Evolutionary conservation across 37 sponge, comb jelly and placozoan species (phyloP), one percentile per base, ranked within the genome.

Genomic region (Beroe ovata): DNA sequence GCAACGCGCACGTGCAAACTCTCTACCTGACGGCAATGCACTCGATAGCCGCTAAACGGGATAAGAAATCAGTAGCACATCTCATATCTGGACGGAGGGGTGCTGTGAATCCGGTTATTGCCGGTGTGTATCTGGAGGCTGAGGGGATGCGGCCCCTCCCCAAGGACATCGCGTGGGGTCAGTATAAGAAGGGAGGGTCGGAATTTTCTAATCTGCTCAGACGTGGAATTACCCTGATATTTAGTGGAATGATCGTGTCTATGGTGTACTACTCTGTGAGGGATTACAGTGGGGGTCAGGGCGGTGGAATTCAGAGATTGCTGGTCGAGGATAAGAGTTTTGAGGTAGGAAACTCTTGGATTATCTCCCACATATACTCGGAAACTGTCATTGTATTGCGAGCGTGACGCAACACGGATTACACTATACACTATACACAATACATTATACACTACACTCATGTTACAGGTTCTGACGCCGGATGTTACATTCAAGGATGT

Each of bases 401-500:
- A n/a, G n/a, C n/a, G n/a, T n/a, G n/a, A n/a, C n/a, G n/a, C n/a
- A n/a, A n/a, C n/a, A n/a, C n/a, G n/a, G n/a, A n/a, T n/a, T n/a
- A n/a, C n/a, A n/a, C n/a, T n/a, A n/a, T n/a, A n/a, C n/a, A n/a
- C n/a, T n/a, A n/a, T n/a, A n/a, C n/a, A n/a, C n/a, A n/a, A n/a
- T n/a, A n/a, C n/a, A n/a, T 58, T 58, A 58, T 19, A 11, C 59
- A 58, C 59, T 18, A 58, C 16, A 58, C 59, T 18, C 59, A 11
- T 19, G 11, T 18, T 23, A 16, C 4, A 77, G 84, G 84, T 77
- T 6, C 20, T 42, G 84, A 77, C 84, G 42, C 84, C 84, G 4
- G 84, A 77, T 40, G 25, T 77, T 4, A 77, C 84, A 11, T 77
- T 77, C 21, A 35, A 77, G 4, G 84, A 77, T 29, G 84, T 77